phyloP scores from a whole-genome alignment of 2,888 invertebrate genomes.

The Scaptomyza caliginosa region DNA sequence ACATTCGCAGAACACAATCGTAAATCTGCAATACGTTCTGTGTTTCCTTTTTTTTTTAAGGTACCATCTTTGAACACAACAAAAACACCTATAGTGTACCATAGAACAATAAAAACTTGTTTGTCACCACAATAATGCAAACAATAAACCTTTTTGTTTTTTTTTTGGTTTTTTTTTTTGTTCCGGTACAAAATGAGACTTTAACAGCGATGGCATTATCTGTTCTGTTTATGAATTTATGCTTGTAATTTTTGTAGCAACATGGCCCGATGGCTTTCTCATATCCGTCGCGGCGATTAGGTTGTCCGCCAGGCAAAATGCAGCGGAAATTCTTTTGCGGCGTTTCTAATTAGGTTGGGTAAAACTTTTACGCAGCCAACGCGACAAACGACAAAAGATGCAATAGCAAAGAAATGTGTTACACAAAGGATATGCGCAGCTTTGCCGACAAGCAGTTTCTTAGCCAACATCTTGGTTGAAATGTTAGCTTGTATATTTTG shows the following conservation, averaged over 20 bases:
- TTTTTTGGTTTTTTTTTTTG: no score
- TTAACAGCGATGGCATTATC: slow-evolving; percentile 58
- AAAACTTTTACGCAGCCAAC: slow-evolving; percentile 49
- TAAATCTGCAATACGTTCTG: slow-evolving; percentile 53
- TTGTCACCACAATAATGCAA: slow-evolving; percentile 33
- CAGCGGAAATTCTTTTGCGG: slow-evolving; percentile 66
- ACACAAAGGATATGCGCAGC: slow-evolving; percentile 39
- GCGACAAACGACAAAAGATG: slow-evolving; percentile 31
- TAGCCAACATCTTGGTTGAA: slow-evolving; percentile 10
- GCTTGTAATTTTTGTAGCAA: slow-evolving; percentile 49
- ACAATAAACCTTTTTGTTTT: slow-evolving; percentile 57
- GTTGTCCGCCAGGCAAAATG: slow-evolving; percentile 55
- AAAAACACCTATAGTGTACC: background rate
- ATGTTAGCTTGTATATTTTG: background rate
- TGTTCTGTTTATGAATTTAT: slow-evolving; percentile 71
- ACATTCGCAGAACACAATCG: slow-evolving; percentile 48
- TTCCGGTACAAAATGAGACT: slow-evolving; percentile 56
- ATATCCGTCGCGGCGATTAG: slow-evolving; percentile 78
- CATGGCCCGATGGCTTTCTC: slow-evolving; percentile 59
- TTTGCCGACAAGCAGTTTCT: slow-evolving; percentile 29
- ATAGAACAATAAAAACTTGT: slow-evolving; percentile 51
- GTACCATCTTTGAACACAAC: slow-evolving; percentile 36
- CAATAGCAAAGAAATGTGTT: slow-evolving; percentile 28
- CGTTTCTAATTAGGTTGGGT: slow-evolving; percentile 60
- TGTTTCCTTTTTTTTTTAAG: slow-evolving; percentile 20